Conservation (phyloP, 2,797 vertebrate genomes). For the Aplochiton taeniatus region DNA sequence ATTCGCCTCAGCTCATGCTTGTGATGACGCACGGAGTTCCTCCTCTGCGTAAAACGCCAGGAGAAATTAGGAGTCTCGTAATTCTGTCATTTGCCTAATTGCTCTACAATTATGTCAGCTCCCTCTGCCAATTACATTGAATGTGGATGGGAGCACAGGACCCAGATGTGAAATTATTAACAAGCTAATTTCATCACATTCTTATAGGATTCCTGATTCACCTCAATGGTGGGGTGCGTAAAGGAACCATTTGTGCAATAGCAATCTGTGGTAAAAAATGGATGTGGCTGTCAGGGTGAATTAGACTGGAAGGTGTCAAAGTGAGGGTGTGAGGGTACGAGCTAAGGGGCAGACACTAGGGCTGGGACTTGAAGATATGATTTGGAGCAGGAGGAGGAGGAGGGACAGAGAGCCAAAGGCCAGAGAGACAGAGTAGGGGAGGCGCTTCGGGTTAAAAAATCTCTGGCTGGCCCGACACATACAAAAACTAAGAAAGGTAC, state of each 20-base stretch:
- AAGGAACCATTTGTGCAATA: slow-evolving; percentile 37
- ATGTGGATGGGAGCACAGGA: slow-evolving; percentile 42
- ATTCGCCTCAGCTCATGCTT: slow-evolving; percentile 9
- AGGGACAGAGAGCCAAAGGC: slow-evolving; percentile 7
- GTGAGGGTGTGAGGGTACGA: slow-evolving; percentile 3
- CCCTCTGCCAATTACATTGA: slow-evolving; percentile 49
- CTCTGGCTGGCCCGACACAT: background rate
- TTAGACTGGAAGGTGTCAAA: slow-evolving; percentile 47
- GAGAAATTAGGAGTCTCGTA: slow-evolving; percentile 27
- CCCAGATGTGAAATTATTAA: slow-evolving; percentile 55
- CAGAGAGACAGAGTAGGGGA: background rate
- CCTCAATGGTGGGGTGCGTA: slow-evolving; percentile 45
- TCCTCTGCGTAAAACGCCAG: slow-evolving; percentile 28
- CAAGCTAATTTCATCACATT: slow-evolving; percentile 32
- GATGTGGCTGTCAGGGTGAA: slow-evolving; percentile 66
- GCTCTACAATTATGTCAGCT: slow-evolving; percentile 44
- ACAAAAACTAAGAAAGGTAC: slow-evolving; percentile 1
- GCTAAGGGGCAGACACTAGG: background rate
- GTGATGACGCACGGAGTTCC: background rate
- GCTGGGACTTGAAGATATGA: slow-evolving; percentile 1
- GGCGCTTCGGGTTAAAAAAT: background rate
- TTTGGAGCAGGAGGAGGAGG: slow-evolving; percentile 16
- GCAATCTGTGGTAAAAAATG: slow-evolving; percentile 41
- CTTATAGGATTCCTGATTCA: slow-evolving; percentile 37
- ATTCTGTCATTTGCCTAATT: slow-evolving; percentile 53